Percentiles rank a stretch among this genome's conserved stretches.
phyloP scores from a whole-genome alignment of 2,888 invertebrate genomes.

The Lepidonotus clava region DNA sequence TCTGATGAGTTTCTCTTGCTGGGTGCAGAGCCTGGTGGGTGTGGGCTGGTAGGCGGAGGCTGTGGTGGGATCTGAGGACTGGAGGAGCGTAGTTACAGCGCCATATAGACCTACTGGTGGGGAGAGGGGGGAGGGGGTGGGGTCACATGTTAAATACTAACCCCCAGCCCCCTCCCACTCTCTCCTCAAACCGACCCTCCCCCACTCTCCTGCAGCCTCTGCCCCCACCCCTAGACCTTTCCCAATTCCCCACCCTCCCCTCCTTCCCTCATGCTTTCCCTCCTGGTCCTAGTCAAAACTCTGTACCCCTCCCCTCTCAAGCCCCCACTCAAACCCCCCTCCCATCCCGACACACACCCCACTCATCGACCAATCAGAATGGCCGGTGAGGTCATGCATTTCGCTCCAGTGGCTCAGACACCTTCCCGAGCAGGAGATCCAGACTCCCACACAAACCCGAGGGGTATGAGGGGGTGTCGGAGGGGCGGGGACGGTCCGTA shows the following conservation, averaged over 20 bases:
- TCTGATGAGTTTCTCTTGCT: too few relatives aligned
- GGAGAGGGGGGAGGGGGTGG: background rate
- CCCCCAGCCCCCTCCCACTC: background rate
- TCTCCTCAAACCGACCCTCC: background rate
- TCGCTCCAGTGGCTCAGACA: background rate
- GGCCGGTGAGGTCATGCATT: slow-evolving; percentile 11
- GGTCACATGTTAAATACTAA: slow-evolving; percentile 3
- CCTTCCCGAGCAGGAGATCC: background rate
- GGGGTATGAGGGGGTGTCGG: background rate
- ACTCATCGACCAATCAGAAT: background rate
- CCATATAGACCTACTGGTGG: background rate
- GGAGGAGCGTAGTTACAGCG: background rate
- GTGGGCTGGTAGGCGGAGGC: background rate
- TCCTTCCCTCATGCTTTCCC: background rate
- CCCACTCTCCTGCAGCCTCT: background rate
- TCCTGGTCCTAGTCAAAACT: background rate
- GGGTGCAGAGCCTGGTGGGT: background rate
- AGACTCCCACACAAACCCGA: too few relatives aligned
- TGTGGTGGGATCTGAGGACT: background rate
- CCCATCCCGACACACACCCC: background rate
- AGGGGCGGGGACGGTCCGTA: background rate
- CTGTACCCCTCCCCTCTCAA: background rate
- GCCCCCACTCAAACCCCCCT: background rate
- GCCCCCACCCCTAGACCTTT: background rate
- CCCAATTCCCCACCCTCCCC: background rate